Evolutionary conservation across 2,888 invertebrate species (phyloP).

Genomic region (Bellardia bayeri): DNA sequence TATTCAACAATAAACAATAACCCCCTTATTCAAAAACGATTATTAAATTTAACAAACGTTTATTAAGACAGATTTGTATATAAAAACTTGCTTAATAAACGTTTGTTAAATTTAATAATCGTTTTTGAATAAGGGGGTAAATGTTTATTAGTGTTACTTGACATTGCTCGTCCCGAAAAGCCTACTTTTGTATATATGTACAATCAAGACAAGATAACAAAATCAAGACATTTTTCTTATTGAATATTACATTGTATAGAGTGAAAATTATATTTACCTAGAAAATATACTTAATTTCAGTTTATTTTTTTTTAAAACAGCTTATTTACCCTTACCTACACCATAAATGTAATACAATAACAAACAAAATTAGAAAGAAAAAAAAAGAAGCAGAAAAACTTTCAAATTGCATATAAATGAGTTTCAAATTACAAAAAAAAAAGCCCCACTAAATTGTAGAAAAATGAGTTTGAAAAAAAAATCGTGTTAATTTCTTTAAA

Average conservation of each 20-base stretch:
- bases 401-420: slow-evolving; percentile 71
- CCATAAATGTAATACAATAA: slow-evolving; percentile 12
- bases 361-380: slow-evolving; percentile 1
- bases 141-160: too few species aligned
- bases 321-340: slow-evolving; percentile 32
- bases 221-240: background rate
- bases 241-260: slow-evolving; percentile 45
- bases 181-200: too few species aligned
- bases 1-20: too few species aligned
- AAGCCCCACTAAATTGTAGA: slow-evolving; percentile 21
- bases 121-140: too few species aligned
- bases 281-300: slow-evolving; percentile 5
- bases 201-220: too few species aligned
- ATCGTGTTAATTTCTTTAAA: slow-evolving; percentile 71
- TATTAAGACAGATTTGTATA: too few species aligned
- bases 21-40: too few species aligned
- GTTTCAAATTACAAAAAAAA: slow-evolving; percentile 65
- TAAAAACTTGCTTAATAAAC: too few species aligned
- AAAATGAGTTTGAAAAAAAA: slow-evolving; percentile 59
- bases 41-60: too few species aligned
- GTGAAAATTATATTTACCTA: slow-evolving; percentile 38
- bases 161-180: too few species aligned
- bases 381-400: slow-evolving; percentile 47
- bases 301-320: background rate
- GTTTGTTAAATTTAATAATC: too few species aligned